Evolutionary conservation across 1,140 invertebrate genomes (phyloP).

Genomic region (Ceratina australensis): DNA sequence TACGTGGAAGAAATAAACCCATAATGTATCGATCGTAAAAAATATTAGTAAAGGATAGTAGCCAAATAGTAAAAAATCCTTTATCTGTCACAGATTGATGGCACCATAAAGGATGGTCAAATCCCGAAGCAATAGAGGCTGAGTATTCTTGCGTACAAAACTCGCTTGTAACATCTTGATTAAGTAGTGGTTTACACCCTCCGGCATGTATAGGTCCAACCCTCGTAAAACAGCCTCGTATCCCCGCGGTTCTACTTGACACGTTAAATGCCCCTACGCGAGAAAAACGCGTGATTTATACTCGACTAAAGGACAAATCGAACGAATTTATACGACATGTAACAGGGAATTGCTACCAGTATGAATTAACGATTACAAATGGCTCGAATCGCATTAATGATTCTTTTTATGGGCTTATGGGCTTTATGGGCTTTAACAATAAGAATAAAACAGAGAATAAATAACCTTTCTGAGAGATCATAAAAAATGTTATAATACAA

Average conservation of each 20-base stretch:
- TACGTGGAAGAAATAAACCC: too few relatives aligned
- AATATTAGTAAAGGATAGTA: slow-evolving; percentile 10
- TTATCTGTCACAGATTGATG: slow-evolving; percentile 48
- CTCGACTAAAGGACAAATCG: background rate
- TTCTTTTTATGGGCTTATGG: too few relatives aligned
- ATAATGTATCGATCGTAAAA: too few relatives aligned
- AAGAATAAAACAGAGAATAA: too few relatives aligned
- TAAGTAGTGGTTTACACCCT: slow-evolving; percentile 70
- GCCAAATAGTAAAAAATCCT: slow-evolving; percentile 39
- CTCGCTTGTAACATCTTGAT: slow-evolving; percentile 70
- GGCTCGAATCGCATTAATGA: too few relatives aligned
- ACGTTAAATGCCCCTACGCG: slow-evolving; percentile 40
- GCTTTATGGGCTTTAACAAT: too few relatives aligned
- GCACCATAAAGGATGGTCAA: slow-evolving; percentile 38
- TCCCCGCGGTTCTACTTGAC: slow-evolving; percentile 57
- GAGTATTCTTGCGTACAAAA: slow-evolving; percentile 60
- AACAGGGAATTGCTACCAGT: background rate
- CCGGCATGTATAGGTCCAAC: slow-evolving; percentile 28
- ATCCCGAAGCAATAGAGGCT: slow-evolving; percentile 44
- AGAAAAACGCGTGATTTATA: slow-evolving; percentile 20
- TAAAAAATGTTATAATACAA: too few relatives aligned
- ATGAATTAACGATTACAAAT: too few relatives aligned
- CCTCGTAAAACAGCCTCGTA: slow-evolving; percentile 61
- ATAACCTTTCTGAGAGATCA: too few relatives aligned
- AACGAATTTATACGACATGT: background rate